Evolutionary conservation across 1,140 invertebrate species (phyloP).

Genomic region (Magallana gigas): DNA sequence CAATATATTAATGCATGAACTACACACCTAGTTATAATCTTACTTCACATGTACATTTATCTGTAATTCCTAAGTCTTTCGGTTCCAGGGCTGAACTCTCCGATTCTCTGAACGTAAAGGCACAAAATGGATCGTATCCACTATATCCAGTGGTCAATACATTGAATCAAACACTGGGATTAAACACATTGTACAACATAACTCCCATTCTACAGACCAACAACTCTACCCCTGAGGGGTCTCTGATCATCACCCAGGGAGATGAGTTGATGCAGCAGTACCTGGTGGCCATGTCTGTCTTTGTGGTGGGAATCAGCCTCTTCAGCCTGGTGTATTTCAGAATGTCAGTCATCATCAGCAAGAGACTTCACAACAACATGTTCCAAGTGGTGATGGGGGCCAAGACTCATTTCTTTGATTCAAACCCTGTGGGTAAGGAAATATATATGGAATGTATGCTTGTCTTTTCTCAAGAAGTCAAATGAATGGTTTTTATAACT

Average conservation of each 20-base stretch:
- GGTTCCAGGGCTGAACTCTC: not conserved
- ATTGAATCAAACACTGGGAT: not conserved
- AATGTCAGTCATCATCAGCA: slow-evolving; percentile 80
- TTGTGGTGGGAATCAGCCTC: not conserved
- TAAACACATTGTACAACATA: not conserved
- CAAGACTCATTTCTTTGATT: slow-evolving; percentile 92
- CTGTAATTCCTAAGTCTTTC: not conserved
- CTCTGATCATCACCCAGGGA: not conserved
- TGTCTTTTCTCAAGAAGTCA: not conserved
- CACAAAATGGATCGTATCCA: not conserved
- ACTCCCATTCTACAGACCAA: not conserved
- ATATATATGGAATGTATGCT: not conserved
- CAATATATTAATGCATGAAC: no score
- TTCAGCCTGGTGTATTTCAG: no score
- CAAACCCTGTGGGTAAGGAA: slow-evolving; percentile 84
- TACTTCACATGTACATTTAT: no score
- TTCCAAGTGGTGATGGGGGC: slow-evolving; percentile 88
- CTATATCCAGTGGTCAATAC: not conserved
- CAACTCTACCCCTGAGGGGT: not conserved
- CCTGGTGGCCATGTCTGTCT: not conserved
- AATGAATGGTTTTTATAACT: not conserved
- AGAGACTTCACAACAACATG: slow-evolving; percentile 75
- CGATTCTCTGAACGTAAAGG: not conserved
- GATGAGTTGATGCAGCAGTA: not conserved
- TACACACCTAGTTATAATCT: no score